Conservation (phyloP, 1,140 invertebrate species). For the Orius insidiosus region DNA sequence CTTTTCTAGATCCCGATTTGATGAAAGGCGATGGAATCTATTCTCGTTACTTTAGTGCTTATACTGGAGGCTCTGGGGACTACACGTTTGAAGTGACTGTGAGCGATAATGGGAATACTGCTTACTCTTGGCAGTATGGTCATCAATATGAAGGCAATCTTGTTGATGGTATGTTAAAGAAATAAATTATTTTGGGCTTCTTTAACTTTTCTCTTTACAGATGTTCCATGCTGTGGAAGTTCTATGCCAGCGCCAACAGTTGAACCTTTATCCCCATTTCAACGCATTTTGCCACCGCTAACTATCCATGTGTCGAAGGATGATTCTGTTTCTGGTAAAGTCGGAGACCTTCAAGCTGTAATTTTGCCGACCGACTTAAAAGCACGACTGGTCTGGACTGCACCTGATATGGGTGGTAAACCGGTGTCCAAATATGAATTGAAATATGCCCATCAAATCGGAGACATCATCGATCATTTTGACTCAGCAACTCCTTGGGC, state of each 20-base stretch:
- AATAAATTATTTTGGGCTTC: not conserved
- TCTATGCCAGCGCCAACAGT: conserved; percentile 26
- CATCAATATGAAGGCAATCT: conserved; percentile 11
- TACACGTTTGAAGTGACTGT: conserved; percentile 33
- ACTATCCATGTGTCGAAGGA: conserved; percentile 22
- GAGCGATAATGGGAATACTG: conserved; percentile 31
- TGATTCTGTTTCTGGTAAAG: conserved; percentile 27
- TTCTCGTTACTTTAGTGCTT: conserved; percentile 38
- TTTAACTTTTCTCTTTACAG: conserved; percentile 19
- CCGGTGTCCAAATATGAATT: conserved; percentile 32
- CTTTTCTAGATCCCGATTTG: conserved; percentile 40
- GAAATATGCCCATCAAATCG: conserved; percentile 25
- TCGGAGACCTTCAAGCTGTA: conserved; percentile 30
- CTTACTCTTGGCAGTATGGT: conserved; percentile 27
- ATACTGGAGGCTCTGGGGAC: conserved; percentile 27
- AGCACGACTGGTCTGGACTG: conserved; percentile 32
- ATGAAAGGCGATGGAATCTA: conserved; percentile 46
- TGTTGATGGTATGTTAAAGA: not conserved
- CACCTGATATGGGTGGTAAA: conserved; percentile 33
- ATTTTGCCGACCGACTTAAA: conserved; percentile 26
- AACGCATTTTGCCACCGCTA: conserved; percentile 28
- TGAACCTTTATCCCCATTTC: conserved; percentile 28
- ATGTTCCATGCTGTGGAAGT: conserved; percentile 29
- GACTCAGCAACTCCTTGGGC: conserved; percentile 26
- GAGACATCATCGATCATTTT: conserved; percentile 30